Evolutionary conservation across 2,797 vertebrate genomes (phyloP), one percentile per base, ranked within the genome.

Genomic region (Podarcis lilfordi): DNA sequence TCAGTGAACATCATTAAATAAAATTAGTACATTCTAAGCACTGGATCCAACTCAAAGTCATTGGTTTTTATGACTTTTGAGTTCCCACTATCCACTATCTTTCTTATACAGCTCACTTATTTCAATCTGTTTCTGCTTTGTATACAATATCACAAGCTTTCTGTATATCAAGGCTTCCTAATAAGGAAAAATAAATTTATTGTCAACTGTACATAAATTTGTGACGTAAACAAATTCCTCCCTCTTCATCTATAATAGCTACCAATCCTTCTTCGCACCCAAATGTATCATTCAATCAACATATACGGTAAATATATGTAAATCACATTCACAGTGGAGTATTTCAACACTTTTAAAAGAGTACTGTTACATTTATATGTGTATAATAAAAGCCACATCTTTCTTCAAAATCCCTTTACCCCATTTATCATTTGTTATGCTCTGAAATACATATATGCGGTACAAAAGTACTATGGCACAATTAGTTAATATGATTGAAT

Each of bases 71-170:
- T 45, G 13, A 85, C 69, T 82, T 87, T 89, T 82, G 13, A 61
- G 88, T 88, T 92, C 72, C 72, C 68, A 11, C 50, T 23, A 4
- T 69, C 71, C 74, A 17, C 55, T 27, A 2, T 72, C 32, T 82
- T 93, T 89, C 84, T 91, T 25, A 4, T 40, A 8, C 3, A 87
- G 8, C 40, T 35, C 74, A 87, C 82, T 81, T 32, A 80, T 84
- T 88, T 76, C 25, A 25, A 32, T 29, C 27, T 50, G 29, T 43
- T 72, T 7, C 40, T 55, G 19, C 9, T 88, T 84, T 55, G 77
- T 71, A 84, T 19, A 68, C 76, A 74, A 10, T n/a, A 45, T 82
- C 92, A 90, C 80, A 93, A 17, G 50, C 71, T 82, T 87, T 87
- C 35, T 66, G 35, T 61, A 88, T 89, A 59, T n/a, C 50, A 4